phyloP scores from a whole-genome alignment of 2,113 vertebrate genomes.

The Acanthisitta chloris region DNA sequence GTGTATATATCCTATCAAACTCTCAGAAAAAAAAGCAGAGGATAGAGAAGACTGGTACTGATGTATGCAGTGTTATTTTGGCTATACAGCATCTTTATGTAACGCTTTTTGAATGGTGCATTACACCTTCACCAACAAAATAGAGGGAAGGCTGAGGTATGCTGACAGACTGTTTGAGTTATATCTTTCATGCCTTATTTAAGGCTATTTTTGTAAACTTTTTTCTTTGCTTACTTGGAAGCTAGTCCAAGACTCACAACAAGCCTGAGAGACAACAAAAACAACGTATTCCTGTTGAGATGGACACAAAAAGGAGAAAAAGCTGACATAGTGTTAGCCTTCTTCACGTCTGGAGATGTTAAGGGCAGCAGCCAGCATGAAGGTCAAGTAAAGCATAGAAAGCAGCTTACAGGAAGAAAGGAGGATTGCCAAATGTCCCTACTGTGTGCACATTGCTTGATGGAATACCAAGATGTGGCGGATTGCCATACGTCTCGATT shows the following conservation, averaged over 20 bases:
- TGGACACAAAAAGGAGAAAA: not conserved
- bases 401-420: not conserved
- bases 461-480: not conserved
- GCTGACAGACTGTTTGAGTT: not conserved
- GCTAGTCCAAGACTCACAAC: not conserved
- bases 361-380: not conserved
- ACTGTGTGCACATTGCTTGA: not conserved
- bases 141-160: not conserved
- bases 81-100: not conserved
- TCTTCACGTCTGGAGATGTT: not conserved
- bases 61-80: not conserved
- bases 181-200: not conserved
- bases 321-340: not conserved
- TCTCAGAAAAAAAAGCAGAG: not conserved
- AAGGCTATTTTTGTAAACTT: not conserved
- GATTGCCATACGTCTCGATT: not conserved
- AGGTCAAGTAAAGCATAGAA: not conserved
- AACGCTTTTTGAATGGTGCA: not conserved
- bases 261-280: not conserved
- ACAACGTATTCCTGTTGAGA: not conserved
- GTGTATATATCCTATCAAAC: not conserved
- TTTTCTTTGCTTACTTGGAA: not conserved
- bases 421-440: not conserved
- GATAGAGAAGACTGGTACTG: not conserved
- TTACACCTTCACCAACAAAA: not conserved